Evolutionary conservation across 2,797 vertebrate genomes (phyloP).

Genomic region (Anguilla anguilla): DNA sequence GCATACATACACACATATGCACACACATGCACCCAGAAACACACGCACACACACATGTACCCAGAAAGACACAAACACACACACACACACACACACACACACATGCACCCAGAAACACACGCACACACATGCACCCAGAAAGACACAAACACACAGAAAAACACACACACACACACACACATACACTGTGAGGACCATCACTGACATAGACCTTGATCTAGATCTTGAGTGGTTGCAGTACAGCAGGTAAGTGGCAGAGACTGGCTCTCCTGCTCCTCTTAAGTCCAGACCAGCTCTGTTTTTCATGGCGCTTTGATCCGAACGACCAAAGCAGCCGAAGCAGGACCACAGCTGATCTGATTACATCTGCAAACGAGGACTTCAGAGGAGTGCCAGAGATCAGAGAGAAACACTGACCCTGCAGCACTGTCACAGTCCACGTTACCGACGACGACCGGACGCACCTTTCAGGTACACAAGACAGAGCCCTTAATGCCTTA

Average conservation of each 20-base stretch:
- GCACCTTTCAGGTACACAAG: not conserved
- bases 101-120: too few species aligned
- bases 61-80: too few species aligned
- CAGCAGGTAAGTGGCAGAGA: not conserved
- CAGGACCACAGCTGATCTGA: not conserved
- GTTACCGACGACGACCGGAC: not conserved
- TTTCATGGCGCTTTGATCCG: not conserved
- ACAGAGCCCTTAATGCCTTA: not conserved
- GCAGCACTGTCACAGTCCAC: not conserved
- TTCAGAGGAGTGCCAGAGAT: not conserved
- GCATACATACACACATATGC: not conserved
- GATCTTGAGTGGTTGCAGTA: not conserved
- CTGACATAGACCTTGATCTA: not conserved
- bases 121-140: too few species aligned
- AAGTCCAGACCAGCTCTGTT: not conserved
- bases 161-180: too few species aligned
- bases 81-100: too few species aligned
- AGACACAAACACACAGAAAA: too few species aligned
- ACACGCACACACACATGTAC: too few species aligned
- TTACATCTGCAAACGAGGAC: constrained; percentile 6
- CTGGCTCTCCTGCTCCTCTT: not conserved
- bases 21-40: too few species aligned
- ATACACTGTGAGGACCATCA: not conserved
- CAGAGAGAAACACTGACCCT: not conserved
- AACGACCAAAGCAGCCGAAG: not conserved